Base-by-base conservation (phyloP, 1,140 invertebrate species). In the Pseudomyrmex gracilis region DNA sequence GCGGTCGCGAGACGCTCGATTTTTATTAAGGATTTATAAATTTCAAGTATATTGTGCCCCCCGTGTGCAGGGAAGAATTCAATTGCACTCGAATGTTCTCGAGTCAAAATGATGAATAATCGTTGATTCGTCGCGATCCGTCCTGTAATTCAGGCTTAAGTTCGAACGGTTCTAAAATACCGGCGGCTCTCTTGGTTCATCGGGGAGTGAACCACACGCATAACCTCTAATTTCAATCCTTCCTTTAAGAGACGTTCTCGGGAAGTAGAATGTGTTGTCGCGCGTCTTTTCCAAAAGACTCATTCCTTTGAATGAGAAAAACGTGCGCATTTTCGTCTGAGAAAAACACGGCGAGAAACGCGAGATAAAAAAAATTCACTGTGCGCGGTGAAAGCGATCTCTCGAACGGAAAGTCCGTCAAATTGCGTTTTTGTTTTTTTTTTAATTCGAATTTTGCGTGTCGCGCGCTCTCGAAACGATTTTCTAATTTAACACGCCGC, bases 401-500 rank as follows among this genome's bases (percentile, higher is more conserved):
- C 13, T 43, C 4, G 10, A 53, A 2, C 57, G 13, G 9, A 77
- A 8, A 64, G 10, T 64, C 1, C 12, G 3, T 51, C 17, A 1
- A 20, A 15, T n/a, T 22, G 10, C 10, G 24, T 74, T 73, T 73
- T 66, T 53, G 63, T 34, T 73, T 49, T 47, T 73, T 49, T 47
- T 12, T 43, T 57, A 9, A 3, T 57, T 78, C 47, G n/a, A 64
- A 76, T 76, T 78, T 78, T 43, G 63, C 64, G 64, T 34, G 34
- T 34, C 64, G 55, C 13, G 13, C 51, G 5, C 10, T 13, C 47
- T 66, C 49, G 49, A 5, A 17, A 67, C 47, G 17, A 17, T 10
- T 67, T 66, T 15, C 17, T 57, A 51, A 78, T 70, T 78, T 47
- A 68, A 57, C 74, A 47, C 47, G 34, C 34, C 76, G 76, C 63